Evolutionary conservation across 2,113 vertebrate species (phyloP).

Genomic region (Chaetorhynchus papuensis): DNA sequence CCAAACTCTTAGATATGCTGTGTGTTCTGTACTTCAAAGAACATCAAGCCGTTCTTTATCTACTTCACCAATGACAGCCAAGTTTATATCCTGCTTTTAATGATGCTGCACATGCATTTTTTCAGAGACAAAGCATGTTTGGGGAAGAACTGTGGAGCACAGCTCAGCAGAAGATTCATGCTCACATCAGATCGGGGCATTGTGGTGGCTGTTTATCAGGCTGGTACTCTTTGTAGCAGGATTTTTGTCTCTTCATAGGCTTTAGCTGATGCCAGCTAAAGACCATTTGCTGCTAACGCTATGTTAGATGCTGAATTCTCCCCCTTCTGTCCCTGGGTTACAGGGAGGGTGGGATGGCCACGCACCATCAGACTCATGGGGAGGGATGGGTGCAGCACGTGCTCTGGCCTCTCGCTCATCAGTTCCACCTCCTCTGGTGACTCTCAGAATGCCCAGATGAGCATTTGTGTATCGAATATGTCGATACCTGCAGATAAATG

Average conservation of each 20-base stretch:
- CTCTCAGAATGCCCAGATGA: not conserved
- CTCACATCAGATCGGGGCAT: not conserved
- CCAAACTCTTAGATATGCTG: not conserved
- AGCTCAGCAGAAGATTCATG: not conserved
- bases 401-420: not conserved
- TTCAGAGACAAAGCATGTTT: not conserved
- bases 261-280: not conserved
- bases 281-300: not conserved
- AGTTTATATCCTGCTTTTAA: not conserved
- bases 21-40: conserved; percentile 20
- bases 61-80: not conserved
- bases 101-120: not conserved
- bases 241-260: not conserved
- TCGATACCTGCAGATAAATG: not conserved
- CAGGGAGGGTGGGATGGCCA: not conserved
- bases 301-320: not conserved
- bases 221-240: no score
- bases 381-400: not conserved
- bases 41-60: not conserved
- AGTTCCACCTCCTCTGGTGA: not conserved
- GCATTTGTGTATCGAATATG: not conserved
- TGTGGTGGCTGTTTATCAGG: not conserved
- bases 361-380: rapidly evolving
- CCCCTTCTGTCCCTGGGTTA: not conserved
- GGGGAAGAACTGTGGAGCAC: not conserved